Evolutionary conservation across 2,113 vertebrate species (phyloP).

Genomic region (Dipodomys spectabilis): DNA sequence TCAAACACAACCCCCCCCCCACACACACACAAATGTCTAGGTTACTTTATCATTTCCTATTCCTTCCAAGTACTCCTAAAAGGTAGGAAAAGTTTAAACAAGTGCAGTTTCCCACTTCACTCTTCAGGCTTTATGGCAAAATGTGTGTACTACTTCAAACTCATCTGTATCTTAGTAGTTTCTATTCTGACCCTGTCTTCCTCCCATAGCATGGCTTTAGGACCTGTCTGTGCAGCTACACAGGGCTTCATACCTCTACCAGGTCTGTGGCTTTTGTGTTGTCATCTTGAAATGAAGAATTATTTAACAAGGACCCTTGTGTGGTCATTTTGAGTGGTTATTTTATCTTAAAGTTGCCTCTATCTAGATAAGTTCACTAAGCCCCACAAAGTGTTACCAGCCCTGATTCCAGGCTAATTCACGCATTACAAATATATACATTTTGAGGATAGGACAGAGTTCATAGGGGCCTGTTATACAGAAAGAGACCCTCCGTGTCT

Average conservation of each 20-base stretch:
- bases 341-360: too few relatives aligned
- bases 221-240: background rate
- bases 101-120: accelerated
- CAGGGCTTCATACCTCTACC: background rate
- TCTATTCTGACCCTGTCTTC: background rate
- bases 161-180: background rate
- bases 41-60: background rate
- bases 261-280: background rate
- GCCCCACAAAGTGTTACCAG: background rate
- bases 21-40: too few relatives aligned
- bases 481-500: background rate
- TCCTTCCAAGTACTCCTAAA: background rate
- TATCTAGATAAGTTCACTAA: background rate
- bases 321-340: background rate
- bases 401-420: slow-evolving; percentile 1
- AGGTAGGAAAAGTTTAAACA: background rate
- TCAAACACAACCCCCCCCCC: background rate
- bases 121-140: background rate
- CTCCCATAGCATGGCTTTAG: too few relatives aligned
- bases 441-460: background rate
- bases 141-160: background rate
- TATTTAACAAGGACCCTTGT: background rate
- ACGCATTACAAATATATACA: slow-evolving; percentile 14
- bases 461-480: background rate
- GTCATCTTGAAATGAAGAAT: background rate